A percentile compares a stretch with the other conserved stretches of the same genome.
phyloP scores from a whole-genome alignment of 2,888 invertebrate species.

The Idaea biselata region DNA sequence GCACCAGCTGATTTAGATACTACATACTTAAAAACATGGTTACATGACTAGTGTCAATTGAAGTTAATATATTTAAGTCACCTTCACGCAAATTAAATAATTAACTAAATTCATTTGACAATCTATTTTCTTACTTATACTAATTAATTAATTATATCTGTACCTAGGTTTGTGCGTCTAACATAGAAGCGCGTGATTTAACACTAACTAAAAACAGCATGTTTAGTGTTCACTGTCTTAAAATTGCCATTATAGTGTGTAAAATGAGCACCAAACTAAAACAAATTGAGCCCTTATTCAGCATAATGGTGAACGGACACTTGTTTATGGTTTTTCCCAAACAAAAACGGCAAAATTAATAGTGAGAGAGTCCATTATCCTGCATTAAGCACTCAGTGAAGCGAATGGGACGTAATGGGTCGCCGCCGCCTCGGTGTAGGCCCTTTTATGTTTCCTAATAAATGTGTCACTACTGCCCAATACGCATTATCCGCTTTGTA shows the following conservation, averaged over 20 bases:
- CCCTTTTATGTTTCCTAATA: slow-evolving; percentile 60
- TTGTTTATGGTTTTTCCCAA: slow-evolving; percentile 52
- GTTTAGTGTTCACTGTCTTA: neutral
- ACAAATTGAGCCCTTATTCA: slow-evolving; percentile 14
- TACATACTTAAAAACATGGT: too few relatives aligned
- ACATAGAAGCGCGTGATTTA: too few relatives aligned
- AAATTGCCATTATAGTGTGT: slow-evolving; percentile 5
- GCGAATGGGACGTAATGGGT: slow-evolving; percentile 63
- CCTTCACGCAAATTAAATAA: too few relatives aligned
- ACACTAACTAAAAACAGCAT: too few relatives aligned
- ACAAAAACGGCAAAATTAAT: slow-evolving; percentile 67
- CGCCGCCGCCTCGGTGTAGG: slow-evolving; percentile 46
- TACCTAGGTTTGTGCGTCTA: too few relatives aligned
- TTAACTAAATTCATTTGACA: too few relatives aligned
- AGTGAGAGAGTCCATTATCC: slow-evolving; percentile 71
- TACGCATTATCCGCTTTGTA: slow-evolving; percentile 44
- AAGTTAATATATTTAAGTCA: too few relatives aligned
- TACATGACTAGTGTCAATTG: too few relatives aligned
- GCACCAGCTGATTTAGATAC: too few relatives aligned
- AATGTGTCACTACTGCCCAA: slow-evolving; percentile 56
- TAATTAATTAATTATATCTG: too few relatives aligned
- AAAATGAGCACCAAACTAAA: slow-evolving; percentile 8
- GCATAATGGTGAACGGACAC: slow-evolving; percentile 31
- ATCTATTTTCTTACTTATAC: too few relatives aligned
- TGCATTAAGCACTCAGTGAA: slow-evolving; percentile 71